These are phyloP conservation scores for Micromesistius poutassou DNA, from an alignment of 2,797 vertebrate species.

Conservation along the genomic window DNA sequence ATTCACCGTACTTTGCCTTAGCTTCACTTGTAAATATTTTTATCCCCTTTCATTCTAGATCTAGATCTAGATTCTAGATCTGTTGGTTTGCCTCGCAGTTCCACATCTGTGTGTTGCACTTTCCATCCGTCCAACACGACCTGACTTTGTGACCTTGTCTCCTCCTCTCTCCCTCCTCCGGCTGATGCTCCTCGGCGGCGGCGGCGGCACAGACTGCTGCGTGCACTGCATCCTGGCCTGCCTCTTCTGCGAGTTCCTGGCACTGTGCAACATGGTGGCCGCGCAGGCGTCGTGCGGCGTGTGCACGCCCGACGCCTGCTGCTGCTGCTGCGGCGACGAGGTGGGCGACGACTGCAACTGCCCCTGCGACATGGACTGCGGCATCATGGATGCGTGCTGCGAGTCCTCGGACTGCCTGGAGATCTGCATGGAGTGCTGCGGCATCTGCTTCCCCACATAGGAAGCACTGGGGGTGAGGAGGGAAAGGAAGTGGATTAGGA, in stretches of 20 bases:
- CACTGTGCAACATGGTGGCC: conserved; percentile 93
- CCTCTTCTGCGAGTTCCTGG: conserved; percentile 97
- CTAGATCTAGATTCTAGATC: too few relatives aligned
- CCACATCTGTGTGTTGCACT: too few relatives aligned
- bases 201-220: too few relatives aligned
- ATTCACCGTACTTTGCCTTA: background rate
- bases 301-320: conserved; percentile 88
- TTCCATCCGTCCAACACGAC: too few relatives aligned
- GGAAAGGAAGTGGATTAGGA: conserved; percentile 28
- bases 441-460: conserved; percentile 94
- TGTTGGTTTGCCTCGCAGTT: too few relatives aligned
- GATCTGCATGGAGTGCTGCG: conserved; percentile 99
- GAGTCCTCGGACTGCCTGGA: conserved; percentile 98
- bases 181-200: too few relatives aligned
- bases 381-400: conserved; percentile 97
- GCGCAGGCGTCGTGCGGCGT: conserved; percentile 89
- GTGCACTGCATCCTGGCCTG: conserved; percentile 98
- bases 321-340: conserved; percentile 89
- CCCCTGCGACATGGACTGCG: conserved; percentile 95
- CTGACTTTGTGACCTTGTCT: too few relatives aligned
- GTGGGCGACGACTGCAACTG: conserved; percentile 94
- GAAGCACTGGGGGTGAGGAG: conserved; percentile 3
- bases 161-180: too few relatives aligned
- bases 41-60: too few relatives aligned
- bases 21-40: too few relatives aligned